These are phyloP conservation scores for Montipora capitata DNA, from an alignment of 92 coral and sea anemone species.

Conservation along the genomic window DNA sequence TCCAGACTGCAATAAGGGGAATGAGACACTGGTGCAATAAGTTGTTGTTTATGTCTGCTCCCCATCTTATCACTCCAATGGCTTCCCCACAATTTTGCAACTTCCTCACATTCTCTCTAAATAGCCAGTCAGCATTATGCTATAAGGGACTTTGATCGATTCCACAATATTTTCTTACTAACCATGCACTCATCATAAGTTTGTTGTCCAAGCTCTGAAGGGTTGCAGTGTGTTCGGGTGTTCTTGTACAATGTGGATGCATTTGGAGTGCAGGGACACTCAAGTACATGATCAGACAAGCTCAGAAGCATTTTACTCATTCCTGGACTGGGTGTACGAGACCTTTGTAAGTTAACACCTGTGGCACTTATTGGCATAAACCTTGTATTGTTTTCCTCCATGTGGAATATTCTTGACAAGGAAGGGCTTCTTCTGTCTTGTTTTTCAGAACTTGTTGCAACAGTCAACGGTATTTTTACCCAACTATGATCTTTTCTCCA, in stretches of 20 bases:
- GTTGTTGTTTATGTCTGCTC: no score
- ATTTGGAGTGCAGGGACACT: constrained; percentile 75
- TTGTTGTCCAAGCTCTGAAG: constrained; percentile 82
- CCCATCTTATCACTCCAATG: no score
- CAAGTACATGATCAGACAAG: constrained; percentile 38
- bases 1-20: no score
- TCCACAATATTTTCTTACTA: constrained; percentile 6
- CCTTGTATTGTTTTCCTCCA: background rate
- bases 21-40: background rate
- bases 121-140: background rate
- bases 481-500: background rate
- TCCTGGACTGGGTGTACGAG: constrained; percentile 55
- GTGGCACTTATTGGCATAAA: constrained; percentile 15
- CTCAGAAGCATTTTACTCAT: constrained; percentile 41
- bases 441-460: background rate
- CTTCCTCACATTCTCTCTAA: no score
- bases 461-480: background rate
- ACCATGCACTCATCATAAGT: constrained; percentile 79
- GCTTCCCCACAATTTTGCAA: no score
- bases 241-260: constrained; percentile 80
- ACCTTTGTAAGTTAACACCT: background rate
- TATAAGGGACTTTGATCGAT: background rate
- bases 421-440: background rate
- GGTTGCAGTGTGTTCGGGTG: constrained; percentile 76
- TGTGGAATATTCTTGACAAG: background rate